Evolutionary conservation across 2,888 invertebrate species (phyloP).

Genomic region (Suillia variegata): DNA sequence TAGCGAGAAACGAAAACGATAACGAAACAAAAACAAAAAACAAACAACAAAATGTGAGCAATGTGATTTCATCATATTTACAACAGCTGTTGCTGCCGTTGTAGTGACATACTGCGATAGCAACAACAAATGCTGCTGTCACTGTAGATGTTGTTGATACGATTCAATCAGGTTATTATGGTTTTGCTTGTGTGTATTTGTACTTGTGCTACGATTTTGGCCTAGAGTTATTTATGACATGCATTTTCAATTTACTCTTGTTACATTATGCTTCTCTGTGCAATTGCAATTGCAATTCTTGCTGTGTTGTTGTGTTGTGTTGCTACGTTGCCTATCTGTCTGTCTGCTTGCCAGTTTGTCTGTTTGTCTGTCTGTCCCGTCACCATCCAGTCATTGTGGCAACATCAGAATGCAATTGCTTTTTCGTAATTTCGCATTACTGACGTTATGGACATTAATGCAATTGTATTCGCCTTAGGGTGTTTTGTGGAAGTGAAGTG

Average conservation of each 20-base stretch:
- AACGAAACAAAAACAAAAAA: conserved; percentile 6
- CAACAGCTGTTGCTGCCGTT: conserved; percentile 8
- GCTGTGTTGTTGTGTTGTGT: too few species aligned
- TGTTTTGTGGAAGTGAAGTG: conserved; percentile 12
- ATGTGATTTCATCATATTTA: not conserved
- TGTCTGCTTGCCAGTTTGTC: too few species aligned
- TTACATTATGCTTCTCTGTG: conserved; percentile 27
- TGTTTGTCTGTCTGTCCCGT: too few species aligned
- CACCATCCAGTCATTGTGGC: too few species aligned
- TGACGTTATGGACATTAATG: conserved; percentile 22
- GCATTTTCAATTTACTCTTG: conserved; percentile 38
- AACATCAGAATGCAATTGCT: conserved; percentile 40
- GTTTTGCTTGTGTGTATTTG: not conserved
- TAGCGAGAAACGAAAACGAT: not conserved
- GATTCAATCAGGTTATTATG: not conserved
- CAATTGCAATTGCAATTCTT: conserved; percentile 36
- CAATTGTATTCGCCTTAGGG: conserved; percentile 16
- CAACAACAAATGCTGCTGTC: not conserved
- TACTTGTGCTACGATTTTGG: conserved; percentile 11
- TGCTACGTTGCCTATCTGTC: too few species aligned
- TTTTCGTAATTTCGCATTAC: conserved; percentile 27
- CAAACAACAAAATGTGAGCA: too few species aligned
- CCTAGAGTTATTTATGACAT: conserved; percentile 47
- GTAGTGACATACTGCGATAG: too few species aligned
- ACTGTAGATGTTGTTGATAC: not conserved